Evolutionary conservation across 2,797 vertebrate species (phyloP).

Genomic region (Labroides dimidiatus): DNA sequence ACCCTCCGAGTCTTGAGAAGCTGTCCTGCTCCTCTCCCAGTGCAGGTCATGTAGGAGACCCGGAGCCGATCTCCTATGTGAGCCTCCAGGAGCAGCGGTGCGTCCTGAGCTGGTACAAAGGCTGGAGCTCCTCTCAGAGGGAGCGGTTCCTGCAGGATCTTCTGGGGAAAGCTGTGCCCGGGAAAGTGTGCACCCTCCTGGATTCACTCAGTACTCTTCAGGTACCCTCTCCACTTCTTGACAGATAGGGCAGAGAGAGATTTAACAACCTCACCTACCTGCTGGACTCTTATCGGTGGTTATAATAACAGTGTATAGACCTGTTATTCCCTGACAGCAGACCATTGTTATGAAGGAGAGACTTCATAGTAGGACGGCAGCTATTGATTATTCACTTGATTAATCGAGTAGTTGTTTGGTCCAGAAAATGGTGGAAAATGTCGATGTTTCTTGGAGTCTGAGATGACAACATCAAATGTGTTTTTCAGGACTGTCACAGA

Average conservation of each 20-base stretch:
- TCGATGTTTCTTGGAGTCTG: too few relatives aligned
- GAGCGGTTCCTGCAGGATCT: conserved; percentile 90
- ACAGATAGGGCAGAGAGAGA: background rate
- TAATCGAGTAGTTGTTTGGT: too few relatives aligned
- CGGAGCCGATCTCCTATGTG: conserved; percentile 84
- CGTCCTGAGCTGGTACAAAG: conserved; percentile 90
- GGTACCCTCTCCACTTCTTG: conserved; percentile 58
- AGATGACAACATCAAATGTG: too few relatives aligned
- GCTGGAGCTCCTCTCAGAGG: conserved; percentile 85
- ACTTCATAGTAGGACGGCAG: too few relatives aligned
- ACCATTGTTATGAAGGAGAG: too few relatives aligned
- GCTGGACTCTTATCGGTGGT: too few relatives aligned
- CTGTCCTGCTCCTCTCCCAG: conserved; percentile 68
- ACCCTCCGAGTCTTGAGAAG: conserved; percentile 74
- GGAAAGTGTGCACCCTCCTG: conserved; percentile 89
- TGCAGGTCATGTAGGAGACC: conserved; percentile 40
- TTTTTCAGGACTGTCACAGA: too few relatives aligned
- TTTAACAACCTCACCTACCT: background rate
- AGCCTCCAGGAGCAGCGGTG: conserved; percentile 92
- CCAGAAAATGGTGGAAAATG: too few relatives aligned
- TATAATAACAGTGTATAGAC: too few relatives aligned
- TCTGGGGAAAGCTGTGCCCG: conserved; percentile 90
- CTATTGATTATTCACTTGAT: too few relatives aligned
- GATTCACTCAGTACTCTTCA: conserved; percentile 88
- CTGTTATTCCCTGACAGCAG: too few relatives aligned